phyloP scores from a whole-genome alignment of 2,797 vertebrate genomes.

The Peromyscus eremicus region DNA sequence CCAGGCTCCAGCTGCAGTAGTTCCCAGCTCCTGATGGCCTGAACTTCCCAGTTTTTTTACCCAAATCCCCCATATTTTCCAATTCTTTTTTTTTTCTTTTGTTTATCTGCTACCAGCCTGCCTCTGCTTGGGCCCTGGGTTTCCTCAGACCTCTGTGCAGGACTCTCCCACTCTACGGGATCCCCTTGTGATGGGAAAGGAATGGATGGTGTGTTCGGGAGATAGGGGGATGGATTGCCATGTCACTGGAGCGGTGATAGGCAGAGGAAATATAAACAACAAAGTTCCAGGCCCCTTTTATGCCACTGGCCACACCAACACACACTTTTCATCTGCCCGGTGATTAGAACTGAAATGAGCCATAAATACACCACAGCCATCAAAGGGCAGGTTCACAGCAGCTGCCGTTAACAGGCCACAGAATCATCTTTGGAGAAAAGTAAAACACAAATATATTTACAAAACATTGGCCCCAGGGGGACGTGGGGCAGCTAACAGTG shows the following conservation, averaged over 20 bases:
- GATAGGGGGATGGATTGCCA: constrained; percentile 68
- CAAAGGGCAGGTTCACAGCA: constrained; percentile 69
- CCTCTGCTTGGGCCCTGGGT: constrained; percentile 48
- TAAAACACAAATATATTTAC: constrained; percentile 71
- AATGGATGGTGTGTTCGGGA: constrained; percentile 55
- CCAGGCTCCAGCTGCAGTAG: neutral
- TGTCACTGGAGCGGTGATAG: constrained; percentile 62
- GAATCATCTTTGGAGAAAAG: constrained; percentile 69
- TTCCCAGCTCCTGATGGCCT: constrained; percentile 43
- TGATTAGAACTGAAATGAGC: constrained; percentile 65
- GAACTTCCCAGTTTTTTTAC: neutral
- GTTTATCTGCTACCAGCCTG: constrained; percentile 70
- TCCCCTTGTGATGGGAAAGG: neutral
- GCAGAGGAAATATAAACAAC: constrained; percentile 86
- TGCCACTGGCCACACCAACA: constrained; percentile 58
- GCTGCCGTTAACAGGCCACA: constrained; percentile 21
- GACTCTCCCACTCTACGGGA: constrained; percentile 5
- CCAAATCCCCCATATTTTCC: constrained; percentile 66
- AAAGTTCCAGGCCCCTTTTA: constrained; percentile 80
- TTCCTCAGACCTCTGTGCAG: constrained; percentile 53
- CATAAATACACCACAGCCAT: constrained; percentile 68
- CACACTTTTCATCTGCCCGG: constrained; percentile 58
- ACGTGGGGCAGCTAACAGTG: neutral
- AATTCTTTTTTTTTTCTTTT: constrained; percentile 78
- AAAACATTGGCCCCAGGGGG: neutral